A percentile compares a stretch with the other conserved stretches of the same genome.
phyloP scores from a whole-genome alignment of 2,888 invertebrate species.

The Lasiommata megera region DNA sequence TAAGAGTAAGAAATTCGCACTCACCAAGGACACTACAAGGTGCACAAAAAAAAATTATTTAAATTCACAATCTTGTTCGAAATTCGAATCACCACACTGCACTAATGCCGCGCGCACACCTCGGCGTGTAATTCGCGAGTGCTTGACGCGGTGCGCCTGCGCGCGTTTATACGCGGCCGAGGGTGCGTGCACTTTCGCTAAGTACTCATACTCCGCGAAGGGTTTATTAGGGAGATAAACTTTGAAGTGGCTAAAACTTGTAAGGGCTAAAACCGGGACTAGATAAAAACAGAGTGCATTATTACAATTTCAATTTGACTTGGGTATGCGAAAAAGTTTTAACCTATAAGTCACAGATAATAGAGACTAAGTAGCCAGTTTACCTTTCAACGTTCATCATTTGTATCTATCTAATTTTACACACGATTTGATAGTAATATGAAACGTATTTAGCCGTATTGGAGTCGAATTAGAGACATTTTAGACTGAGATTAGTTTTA shows the following conservation, averaged over 20 bases:
- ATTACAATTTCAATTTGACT: too few relatives aligned
- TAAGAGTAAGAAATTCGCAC: slow-evolving; percentile 12
- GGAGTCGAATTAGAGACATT: too few relatives aligned
- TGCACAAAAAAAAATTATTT: slow-evolving; percentile 12
- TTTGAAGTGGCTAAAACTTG: not conserved
- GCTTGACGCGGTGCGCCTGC: slow-evolving; percentile 51
- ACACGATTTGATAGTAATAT: too few relatives aligned
- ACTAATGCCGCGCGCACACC: slow-evolving; percentile 47
- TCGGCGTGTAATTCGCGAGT: slow-evolving; percentile 57
- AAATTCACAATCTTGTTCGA: slow-evolving; percentile 19
- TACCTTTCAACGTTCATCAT: too few relatives aligned
- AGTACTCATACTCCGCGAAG: slow-evolving; percentile 29
- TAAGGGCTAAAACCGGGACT: not conserved
- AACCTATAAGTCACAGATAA: too few relatives aligned
- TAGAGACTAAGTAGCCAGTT: too few relatives aligned
- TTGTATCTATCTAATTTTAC: too few relatives aligned
- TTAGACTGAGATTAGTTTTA: too few relatives aligned
- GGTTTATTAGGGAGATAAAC: slow-evolving; percentile 30
- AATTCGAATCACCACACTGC: slow-evolving; percentile 28
- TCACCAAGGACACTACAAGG: slow-evolving; percentile 13
- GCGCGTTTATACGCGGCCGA: slow-evolving; percentile 61
- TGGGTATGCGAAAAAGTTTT: too few relatives aligned
- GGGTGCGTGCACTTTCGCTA: slow-evolving; percentile 71
- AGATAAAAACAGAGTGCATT: not conserved
- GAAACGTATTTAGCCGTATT: too few relatives aligned